phyloP scores from a whole-genome alignment of 1,140 invertebrate species.

The Leptinotarsa undecemlineata region DNA sequence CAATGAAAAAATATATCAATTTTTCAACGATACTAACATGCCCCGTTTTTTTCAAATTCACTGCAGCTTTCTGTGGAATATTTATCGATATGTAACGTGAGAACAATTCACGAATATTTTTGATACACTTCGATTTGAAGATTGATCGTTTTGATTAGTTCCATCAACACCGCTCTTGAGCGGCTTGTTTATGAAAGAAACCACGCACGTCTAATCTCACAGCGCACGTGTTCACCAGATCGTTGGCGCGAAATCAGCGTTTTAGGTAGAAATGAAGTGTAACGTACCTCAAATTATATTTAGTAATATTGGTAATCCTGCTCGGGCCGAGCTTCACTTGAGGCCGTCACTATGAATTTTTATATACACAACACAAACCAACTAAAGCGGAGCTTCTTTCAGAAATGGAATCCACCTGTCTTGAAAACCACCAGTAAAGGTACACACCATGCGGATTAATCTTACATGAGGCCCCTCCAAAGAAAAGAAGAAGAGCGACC shows the following conservation, averaged over 20 bases:
- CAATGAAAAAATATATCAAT: too few relatives aligned
- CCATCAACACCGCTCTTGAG: too few relatives aligned
- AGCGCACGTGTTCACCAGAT: not conserved
- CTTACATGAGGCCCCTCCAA: conserved; percentile 37
- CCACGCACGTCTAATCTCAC: too few relatives aligned
- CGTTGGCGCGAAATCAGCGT: not conserved
- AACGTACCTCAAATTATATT: not conserved
- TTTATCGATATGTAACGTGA: too few relatives aligned
- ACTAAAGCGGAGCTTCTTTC: conserved; percentile 35
- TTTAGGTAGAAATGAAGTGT: not conserved
- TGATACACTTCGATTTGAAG: too few relatives aligned
- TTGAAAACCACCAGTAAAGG: conserved; percentile 57
- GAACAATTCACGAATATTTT: too few relatives aligned
- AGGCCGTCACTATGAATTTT: conserved; percentile 20
- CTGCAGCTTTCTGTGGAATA: too few relatives aligned
- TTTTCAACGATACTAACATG: too few relatives aligned
- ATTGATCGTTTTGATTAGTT: too few relatives aligned
- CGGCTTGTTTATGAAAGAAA: too few relatives aligned
- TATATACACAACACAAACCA: conserved; percentile 25
- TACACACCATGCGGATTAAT: conserved; percentile 28
- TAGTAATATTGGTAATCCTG: conserved; percentile 24
- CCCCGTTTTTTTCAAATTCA: too few relatives aligned
- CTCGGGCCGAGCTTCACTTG: conserved; percentile 24
- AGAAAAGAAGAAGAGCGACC: conserved; percentile 25
- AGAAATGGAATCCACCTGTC: conserved; percentile 63